phyloP scores from a whole-genome alignment of 2,888 invertebrate genomes.

The Stenoptilia bipunctidactyla region DNA sequence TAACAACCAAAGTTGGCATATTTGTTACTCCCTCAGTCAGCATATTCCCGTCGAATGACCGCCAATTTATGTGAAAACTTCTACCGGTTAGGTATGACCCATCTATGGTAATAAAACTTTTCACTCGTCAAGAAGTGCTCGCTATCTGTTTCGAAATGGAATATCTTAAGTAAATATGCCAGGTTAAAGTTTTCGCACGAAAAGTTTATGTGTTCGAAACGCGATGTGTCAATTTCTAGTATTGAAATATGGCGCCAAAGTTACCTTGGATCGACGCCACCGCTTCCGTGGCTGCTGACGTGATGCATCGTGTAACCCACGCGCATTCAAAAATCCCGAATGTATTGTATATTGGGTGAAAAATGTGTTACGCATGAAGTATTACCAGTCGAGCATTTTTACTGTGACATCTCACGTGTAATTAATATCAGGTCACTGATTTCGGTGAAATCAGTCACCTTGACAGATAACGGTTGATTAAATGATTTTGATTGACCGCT shows the following conservation, averaged over 20 bases:
- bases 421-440: not conserved
- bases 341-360: not conserved
- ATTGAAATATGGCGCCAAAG: constrained; percentile 60
- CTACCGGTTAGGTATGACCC: constrained; percentile 62
- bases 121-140: constrained; percentile 59
- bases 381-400: not conserved
- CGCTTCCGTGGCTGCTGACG: constrained; percentile 66
- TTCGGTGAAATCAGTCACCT: constrained; percentile 24
- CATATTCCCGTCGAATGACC: constrained; percentile 71
- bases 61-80: constrained; percentile 71
- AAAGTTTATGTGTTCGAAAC: constrained; percentile 42
- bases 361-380: not conserved
- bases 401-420: no score
- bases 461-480: constrained; percentile 23
- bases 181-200: constrained; percentile 51
- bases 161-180: constrained; percentile 64
- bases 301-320: constrained; percentile 34
- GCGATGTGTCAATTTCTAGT: constrained; percentile 61
- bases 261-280: constrained; percentile 67
- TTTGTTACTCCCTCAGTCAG: constrained; percentile 70
- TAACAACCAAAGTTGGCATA: constrained; percentile 70
- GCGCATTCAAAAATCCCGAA: constrained; percentile 15
- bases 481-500: constrained; percentile 12
- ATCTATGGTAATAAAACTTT: constrained; percentile 63
- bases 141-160: constrained; percentile 47